Base-by-base conservation (phyloP, 53 echinoderm and acorn worm genomes). In the Astropecten irregularis region DNA sequence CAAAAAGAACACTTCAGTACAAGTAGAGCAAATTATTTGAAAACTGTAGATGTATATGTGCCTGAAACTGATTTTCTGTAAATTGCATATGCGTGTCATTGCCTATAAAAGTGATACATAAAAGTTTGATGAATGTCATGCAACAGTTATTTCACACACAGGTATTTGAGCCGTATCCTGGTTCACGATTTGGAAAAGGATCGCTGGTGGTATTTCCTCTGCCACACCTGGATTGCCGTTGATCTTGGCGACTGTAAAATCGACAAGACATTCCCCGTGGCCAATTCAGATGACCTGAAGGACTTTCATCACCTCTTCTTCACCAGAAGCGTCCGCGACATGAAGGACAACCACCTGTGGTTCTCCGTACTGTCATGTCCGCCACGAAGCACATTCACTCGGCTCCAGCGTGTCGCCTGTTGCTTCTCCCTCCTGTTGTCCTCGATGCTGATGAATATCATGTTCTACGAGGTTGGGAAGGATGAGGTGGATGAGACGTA, bases 311-410 rank as follows among this genome's bases (percentile, higher is more conserved):
- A 96, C 55, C 87, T 91, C 40, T 89, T 96, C 37, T 68, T 96
- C 53, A 91, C 91, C 64, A 67, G 86, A 10, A 69, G 85, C 3
- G 53, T 87, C 9, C 71, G 87, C 0, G 93, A 96, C 85, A 89
- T 96, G 71, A 91, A 91, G 63, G 93, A 96, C 63, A 55, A 89
- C 54, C 96, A 96, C 46, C 85, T 96, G 32, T 96, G 96, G 96
- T 84, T 93, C 39, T 93, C 93, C 31, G 86, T 96, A 20, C 70
- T 93, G 64, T 23, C 87, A 18, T 40, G 92, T 16, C 93, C 96
- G n/a, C 89, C 89, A 13, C 84, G 87, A n/a, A 93, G 93, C 82
- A 84, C 27, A 52, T 96, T 96, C 69, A 93, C 91, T 15, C 89
- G 93, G 22, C 91, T 93, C 9, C 96, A 96, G 69, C 87, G 96